phyloP scores from a whole-genome alignment of 2,797 vertebrate species.

The Choloepus didactylus region DNA sequence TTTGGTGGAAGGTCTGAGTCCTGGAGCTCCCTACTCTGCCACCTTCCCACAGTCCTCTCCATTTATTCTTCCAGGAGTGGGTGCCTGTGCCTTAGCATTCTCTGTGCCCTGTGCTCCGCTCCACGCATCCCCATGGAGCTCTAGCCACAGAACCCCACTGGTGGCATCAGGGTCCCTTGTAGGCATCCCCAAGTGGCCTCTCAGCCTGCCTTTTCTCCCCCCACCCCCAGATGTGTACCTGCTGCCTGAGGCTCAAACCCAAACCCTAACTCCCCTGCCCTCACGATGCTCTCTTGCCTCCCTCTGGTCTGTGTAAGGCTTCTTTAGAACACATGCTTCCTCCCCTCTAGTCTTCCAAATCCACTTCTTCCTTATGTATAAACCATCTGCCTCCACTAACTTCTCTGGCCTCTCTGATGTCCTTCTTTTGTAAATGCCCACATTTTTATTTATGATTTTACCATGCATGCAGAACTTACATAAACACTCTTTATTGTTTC shows the following conservation, averaged over 20 bases:
- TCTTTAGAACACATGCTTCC: background rate
- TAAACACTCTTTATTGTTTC: background rate
- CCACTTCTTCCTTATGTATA: background rate
- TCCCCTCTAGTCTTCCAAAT: background rate
- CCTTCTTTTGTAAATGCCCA: background rate
- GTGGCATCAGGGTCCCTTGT: rapidly evolving
- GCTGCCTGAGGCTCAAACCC: background rate
- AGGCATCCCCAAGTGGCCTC: background rate
- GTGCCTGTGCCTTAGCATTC: background rate
- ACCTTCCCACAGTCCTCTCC: background rate
- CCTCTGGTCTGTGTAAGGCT: background rate
- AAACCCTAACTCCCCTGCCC: background rate
- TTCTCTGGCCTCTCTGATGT: rapidly evolving
- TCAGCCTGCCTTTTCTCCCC: background rate
- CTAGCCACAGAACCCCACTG: background rate
- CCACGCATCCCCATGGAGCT: background rate
- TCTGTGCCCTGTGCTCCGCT: rapidly evolving
- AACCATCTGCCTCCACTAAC: background rate
- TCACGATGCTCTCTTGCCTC: background rate
- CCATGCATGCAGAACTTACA: background rate
- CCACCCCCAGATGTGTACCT: background rate
- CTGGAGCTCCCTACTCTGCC: too few species aligned
- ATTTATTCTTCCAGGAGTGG: background rate
- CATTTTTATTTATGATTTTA: background rate
- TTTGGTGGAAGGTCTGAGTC: too few species aligned